Conservation (phyloP, 2,888 invertebrate species). For the Onchidella celtica region DNA sequence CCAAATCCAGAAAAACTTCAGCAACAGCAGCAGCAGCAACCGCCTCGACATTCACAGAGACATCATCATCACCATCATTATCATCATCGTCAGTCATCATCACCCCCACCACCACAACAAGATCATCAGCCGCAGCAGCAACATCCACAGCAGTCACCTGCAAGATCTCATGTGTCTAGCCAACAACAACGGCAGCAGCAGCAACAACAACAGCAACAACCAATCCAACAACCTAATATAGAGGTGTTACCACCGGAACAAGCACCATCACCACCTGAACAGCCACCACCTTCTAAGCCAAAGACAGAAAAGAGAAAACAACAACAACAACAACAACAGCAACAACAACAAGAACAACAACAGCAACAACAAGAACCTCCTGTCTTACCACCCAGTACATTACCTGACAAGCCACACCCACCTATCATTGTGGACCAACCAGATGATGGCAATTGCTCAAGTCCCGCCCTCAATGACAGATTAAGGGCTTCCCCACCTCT, state of each 20-base stretch:
- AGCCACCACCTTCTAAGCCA: background rate
- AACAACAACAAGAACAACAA: background rate
- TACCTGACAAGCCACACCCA: constrained; percentile 25
- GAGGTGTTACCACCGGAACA: background rate
- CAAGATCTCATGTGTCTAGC: background rate
- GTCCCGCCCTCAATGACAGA: constrained; percentile 47
- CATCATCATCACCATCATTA: constrained; percentile 9
- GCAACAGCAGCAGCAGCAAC: constrained; percentile 37
- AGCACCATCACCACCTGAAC: constrained; percentile 10
- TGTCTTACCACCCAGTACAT: background rate
- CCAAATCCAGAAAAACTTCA: constrained; percentile 36
- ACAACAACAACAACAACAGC: constrained; percentile 1
- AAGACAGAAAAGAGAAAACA: constrained; percentile 34
- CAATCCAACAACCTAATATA: background rate
- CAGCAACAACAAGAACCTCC: constrained; percentile 8
- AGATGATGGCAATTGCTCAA: constrained; percentile 34
- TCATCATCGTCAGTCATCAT: constrained; percentile 16
- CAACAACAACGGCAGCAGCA: constrained; percentile 24
- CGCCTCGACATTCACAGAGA: constrained; percentile 14
- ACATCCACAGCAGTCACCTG: background rate
- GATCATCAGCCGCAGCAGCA: constrained; percentile 9
- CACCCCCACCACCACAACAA: no score
- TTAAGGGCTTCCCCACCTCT: constrained; percentile 46
- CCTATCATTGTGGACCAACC: constrained; percentile 14
- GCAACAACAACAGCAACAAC: no score